A percentile compares a stretch with the other conserved stretches of the same genome.
phyloP scores from a whole-genome alignment of 2,888 invertebrate species.

The Noctua comes region DNA sequence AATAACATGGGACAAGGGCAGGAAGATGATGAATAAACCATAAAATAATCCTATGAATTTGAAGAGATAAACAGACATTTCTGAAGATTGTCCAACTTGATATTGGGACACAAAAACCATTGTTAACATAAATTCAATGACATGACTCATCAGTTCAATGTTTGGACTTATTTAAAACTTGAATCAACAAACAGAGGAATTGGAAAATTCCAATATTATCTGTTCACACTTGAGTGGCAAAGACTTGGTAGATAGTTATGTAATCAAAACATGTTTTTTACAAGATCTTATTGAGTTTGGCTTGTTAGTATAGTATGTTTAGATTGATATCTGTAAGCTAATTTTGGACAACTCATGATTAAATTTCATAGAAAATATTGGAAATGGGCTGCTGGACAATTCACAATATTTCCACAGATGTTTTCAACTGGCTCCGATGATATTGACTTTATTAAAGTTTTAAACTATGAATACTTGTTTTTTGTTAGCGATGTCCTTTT shows the following conservation, averaged over 20 bases:
- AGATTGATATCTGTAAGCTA: neutral
- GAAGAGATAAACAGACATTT: neutral
- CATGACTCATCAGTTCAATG: slow-evolving; percentile 22
- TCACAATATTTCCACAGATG: neutral
- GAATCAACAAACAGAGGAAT: slow-evolving; percentile 2
- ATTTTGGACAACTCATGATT: neutral
- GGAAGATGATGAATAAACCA: neutral
- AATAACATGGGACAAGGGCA: no score
- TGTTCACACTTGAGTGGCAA: neutral
- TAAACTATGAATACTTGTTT: neutral
- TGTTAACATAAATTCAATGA: slow-evolving; percentile 19
- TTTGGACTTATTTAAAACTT: neutral
- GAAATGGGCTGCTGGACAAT: neutral
- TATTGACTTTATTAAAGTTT: neutral
- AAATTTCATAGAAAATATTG: neutral
- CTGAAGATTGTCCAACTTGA: neutral
- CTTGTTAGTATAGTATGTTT: neutral
- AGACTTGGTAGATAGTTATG: slow-evolving; percentile 1
- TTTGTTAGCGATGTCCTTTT: neutral
- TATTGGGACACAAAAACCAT: slow-evolving; percentile 2
- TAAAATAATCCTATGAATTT: neutral
- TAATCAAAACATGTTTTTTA: slow-evolving; percentile 16
- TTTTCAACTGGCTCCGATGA: neutral
- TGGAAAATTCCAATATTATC: slow-evolving; percentile 37
- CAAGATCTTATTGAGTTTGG: neutral